Evolutionary conservation across 1,140 invertebrate species (phyloP), one percentile per base, ranked within the genome.

Genomic region (Hirudo medicinalis): DNA sequence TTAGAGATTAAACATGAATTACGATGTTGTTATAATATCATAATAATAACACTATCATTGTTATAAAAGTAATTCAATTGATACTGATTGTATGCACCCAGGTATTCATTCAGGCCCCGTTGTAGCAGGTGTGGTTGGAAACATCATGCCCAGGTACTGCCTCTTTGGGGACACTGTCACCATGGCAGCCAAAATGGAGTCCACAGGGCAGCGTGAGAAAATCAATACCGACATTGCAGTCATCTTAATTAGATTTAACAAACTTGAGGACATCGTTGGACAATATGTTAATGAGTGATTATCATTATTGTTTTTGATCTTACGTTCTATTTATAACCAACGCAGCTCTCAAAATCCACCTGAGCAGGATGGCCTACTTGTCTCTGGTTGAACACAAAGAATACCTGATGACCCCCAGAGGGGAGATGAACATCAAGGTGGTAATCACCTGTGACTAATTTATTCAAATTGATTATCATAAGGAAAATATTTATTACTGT

Each of bases 111-210:
- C 76, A 20, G 76, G 76, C 76, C 88, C 89, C 0, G 89, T 90
- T 55, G 91, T 91, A 78, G 90, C 91, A 0, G 92, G 91, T 0
- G 90, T 94, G 11, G 91, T 94, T 11, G 92, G 92, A 0, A 88
- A 90, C 71, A 93, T 91, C 81, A 92, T 92, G 90, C 92, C 91
- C 0, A 88, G 92, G 76, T 94, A 92, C 78, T 94, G 91, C 77
- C 82, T 94, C 0, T 78, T 79, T 70, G 78, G 78, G 17, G 77
- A 79, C 60, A 80, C 80, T 0, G 78, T 92, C 0, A 92, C 91
- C 77, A 93, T 90, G 0, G 90, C 91, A 0, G 90, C 89, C 22
- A 83, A 91, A 9, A 91, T 94, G 90, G 92, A 95, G 80, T 71
- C 73, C 5, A 72, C 63, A 13, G 73, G 73, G 32, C n/a, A 71